Evolutionary conservation across 2,113 vertebrate species (phyloP).

Genomic region (Euleptes europaea): DNA sequence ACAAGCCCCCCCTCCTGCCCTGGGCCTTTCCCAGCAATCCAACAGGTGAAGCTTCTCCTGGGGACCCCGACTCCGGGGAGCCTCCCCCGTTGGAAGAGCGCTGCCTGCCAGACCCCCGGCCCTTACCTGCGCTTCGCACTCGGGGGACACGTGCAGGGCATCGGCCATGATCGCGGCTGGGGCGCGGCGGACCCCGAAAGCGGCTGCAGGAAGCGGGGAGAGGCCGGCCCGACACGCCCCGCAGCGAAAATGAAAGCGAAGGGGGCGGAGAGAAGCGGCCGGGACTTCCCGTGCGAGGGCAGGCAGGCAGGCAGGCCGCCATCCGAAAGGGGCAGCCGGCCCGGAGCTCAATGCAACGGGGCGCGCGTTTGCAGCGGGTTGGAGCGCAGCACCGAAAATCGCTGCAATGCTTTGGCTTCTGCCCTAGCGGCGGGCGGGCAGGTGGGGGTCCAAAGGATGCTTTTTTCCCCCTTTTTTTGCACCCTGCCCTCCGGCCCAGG

Average conservation of each 20-base stretch:
- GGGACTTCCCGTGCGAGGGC: too few relatives aligned
- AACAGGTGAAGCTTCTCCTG: background rate
- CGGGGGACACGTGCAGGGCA: background rate
- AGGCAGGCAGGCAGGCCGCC: background rate
- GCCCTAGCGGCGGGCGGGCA: too few relatives aligned
- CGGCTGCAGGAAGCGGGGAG: background rate
- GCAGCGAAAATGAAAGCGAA: slow-evolving; percentile 9
- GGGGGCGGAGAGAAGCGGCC: background rate
- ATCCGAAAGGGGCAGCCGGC: too few relatives aligned
- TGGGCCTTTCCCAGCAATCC: background rate
- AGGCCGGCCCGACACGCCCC: background rate
- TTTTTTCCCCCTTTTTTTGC: too few relatives aligned
- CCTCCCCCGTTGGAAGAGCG: background rate
- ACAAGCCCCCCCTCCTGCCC: too few relatives aligned
- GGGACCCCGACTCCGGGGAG: background rate
- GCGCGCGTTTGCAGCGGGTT: too few relatives aligned
- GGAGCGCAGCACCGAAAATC: too few relatives aligned
- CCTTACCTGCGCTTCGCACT: background rate
- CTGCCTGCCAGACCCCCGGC: background rate
- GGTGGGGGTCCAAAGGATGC: too few relatives aligned
- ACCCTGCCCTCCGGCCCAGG: too few relatives aligned
- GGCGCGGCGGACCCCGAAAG: background rate
- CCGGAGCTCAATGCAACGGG: too few relatives aligned
- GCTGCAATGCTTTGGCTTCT: too few relatives aligned
- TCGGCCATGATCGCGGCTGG: background rate